These are phyloP conservation scores for Labrus mixtus DNA, from an alignment of 2,113 vertebrate species.

Conservation along the genomic window DNA sequence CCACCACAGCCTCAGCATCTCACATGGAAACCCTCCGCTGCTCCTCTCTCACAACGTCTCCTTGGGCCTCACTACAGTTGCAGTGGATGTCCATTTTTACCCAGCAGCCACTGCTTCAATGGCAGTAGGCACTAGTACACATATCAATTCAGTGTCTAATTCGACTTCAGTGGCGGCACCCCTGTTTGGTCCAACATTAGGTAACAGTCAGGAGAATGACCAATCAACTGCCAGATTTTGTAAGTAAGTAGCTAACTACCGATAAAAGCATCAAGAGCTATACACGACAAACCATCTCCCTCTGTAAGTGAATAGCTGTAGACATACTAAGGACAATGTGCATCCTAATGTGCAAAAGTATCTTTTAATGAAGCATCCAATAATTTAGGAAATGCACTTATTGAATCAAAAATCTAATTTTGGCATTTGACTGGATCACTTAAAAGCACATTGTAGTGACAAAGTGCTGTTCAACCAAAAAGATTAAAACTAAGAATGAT, in stretches of 20 bases:
- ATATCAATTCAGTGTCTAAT: conserved; percentile 46
- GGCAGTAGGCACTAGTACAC: conserved; percentile 52
- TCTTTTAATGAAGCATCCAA: too few relatives aligned
- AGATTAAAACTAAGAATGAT: too few relatives aligned
- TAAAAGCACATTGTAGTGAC: too few relatives aligned
- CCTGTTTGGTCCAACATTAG: conserved; percentile 53
- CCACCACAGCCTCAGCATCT: conserved; percentile 81
- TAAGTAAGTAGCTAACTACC: conserved; percentile 55
- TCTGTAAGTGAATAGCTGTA: neutral
- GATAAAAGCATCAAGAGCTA: neutral
- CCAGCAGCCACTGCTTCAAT: conserved; percentile 58
- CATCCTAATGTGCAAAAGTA: neutral
- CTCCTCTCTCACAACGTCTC: conserved; percentile 82
- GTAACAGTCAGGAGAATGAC: conserved; percentile 64
- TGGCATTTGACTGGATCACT: too few relatives aligned
- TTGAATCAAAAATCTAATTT: too few relatives aligned
- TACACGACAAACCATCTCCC: too few relatives aligned
- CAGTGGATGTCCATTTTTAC: conserved; percentile 83
- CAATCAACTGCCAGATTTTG: conserved; percentile 49
- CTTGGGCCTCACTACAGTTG: conserved; percentile 80
- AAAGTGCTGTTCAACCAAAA: too few relatives aligned
- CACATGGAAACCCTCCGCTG: conserved; percentile 74
- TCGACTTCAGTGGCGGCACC: conserved; percentile 44
- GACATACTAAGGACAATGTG: neutral
- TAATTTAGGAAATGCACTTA: too few relatives aligned